Evolutionary conservation across 2,888 invertebrate genomes (phyloP).

Genomic region (Dicycla oo): DNA sequence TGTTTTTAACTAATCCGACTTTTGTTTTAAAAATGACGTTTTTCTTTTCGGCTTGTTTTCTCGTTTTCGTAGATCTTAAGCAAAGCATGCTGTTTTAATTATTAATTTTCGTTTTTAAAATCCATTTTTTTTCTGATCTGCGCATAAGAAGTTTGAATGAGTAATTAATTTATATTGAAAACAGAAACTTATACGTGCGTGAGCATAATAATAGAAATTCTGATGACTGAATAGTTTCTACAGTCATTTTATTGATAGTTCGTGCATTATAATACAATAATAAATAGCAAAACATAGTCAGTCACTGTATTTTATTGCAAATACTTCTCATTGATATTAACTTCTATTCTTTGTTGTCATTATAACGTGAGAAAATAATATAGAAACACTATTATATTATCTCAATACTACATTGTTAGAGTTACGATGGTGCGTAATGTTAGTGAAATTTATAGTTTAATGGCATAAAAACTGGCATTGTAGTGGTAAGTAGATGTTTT

Average conservation of each 20-base stretch:
- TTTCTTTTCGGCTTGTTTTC: neutral
- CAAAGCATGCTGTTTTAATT: neutral
- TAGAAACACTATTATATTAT: slow-evolving; percentile 58
- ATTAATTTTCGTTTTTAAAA: slow-evolving; percentile 12
- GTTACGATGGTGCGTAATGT: slow-evolving; percentile 47
- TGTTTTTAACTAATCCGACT: neutral
- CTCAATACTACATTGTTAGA: slow-evolving; percentile 59
- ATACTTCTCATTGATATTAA: slow-evolving; percentile 62
- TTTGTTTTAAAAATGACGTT: slow-evolving; percentile 17
- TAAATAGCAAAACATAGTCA: slow-evolving; percentile 45
- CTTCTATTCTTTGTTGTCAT: slow-evolving; percentile 52
- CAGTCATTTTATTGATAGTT: slow-evolving; percentile 21
- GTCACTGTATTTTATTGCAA: slow-evolving; percentile 54
- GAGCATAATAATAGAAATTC: slow-evolving; percentile 27
- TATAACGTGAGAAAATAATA: slow-evolving; percentile 66
- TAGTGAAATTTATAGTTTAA: slow-evolving; percentile 62
- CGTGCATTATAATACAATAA: slow-evolving; percentile 46
- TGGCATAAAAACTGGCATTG: slow-evolving; percentile 54
- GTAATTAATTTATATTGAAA: neutral
- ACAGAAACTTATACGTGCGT: slow-evolving; percentile 5
- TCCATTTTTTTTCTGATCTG: slow-evolving; percentile 43
- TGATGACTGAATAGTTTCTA: slow-evolving; percentile 18
- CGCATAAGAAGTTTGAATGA: neutral
- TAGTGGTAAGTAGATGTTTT: slow-evolving; percentile 17
- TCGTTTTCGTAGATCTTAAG: slow-evolving; percentile 6